Base-by-base conservation (phyloP, 2,888 invertebrate species). In the Harpagoxenus sublaevis region DNA sequence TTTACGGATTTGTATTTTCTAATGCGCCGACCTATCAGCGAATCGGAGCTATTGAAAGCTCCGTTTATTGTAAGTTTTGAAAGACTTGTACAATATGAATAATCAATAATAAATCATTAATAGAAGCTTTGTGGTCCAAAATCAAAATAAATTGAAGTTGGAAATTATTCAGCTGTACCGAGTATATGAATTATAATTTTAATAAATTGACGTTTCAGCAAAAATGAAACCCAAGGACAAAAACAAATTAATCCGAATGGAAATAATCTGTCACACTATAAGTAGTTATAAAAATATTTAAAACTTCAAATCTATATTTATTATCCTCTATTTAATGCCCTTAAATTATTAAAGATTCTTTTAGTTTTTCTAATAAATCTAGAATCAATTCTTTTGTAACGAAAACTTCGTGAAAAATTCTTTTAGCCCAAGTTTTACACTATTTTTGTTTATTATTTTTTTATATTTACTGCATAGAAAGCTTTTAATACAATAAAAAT, bases 41-140 rank as follows among this genome's bases (percentile, higher is more conserved):
- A 83, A 71, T 82, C 66, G 77, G 12, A 86, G 70, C 83, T 84
- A 86, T 75, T 78, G 84, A 88, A 75, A 77, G 66, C 84, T 89
- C 87, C 53, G 51, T 88, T 86, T 89, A 63, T 75, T 79, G 57
- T 89, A 88, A 86, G 88, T 85, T 84, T 77, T 82, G 62, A 51
- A 78, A 86, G 83, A 88, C 85, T 88, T 86, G 85, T 89, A 89
- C 78, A 73, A 89, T 84, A 82, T 86, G 77, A 89, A 84, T 88
- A 85, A 88, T 77, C 79, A 53, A 77, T 78, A 62, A 73, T 68
- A 75, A 84, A 86, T 75, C 53, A 53, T 75, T 83, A 70, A 74
- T 53, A 75, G 73, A 77, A 63, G 79, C 75, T 77, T 79, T 35
- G 74, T 78, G 70, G 31, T 78, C 68, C 70, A 78, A 68, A 78